A percentile compares a stretch with the other conserved stretches of the same genome.
phyloP scores from a whole-genome alignment of 2,113 vertebrate genomes.

The Sciurus niger region DNA sequence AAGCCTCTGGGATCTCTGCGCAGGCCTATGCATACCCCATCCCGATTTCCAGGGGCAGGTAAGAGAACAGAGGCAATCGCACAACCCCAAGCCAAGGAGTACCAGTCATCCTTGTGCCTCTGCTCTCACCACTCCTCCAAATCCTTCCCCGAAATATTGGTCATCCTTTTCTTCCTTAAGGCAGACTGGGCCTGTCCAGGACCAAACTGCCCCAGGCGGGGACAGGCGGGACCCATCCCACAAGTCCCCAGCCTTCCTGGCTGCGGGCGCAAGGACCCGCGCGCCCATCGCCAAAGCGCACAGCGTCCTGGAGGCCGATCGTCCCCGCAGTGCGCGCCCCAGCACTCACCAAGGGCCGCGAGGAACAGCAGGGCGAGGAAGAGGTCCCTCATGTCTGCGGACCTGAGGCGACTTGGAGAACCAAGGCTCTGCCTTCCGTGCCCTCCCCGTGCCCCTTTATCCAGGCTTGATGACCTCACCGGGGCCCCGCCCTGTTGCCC shows the following conservation, averaged over 20 bases:
- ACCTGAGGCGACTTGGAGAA: neutral
- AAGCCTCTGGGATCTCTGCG: too few relatives aligned
- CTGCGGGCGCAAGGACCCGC: neutral
- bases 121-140: neutral
- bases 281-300: too few relatives aligned
- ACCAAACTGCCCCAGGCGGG: too few relatives aligned
- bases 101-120: neutral
- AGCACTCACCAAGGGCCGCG: slow-evolving; percentile 73
- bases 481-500: slow-evolving; percentile 64
- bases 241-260: neutral
- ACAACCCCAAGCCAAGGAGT: too few relatives aligned
- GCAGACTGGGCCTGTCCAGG: too few relatives aligned
- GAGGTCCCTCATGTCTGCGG: slow-evolving; percentile 65
- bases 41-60: fast-evolving
- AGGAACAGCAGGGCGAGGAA: slow-evolving; percentile 48
- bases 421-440: neutral
- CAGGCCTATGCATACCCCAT: fast-evolving
- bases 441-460: slow-evolving; percentile 66
- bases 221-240: neutral
- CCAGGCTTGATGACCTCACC: neutral
- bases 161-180: neutral
- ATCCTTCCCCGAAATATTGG: neutral
- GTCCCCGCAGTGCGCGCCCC: neutral
- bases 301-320: neutral
- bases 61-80: neutral